Conservation (phyloP, 2,888 invertebrate genomes). For the Aleiodes alternator region DNA sequence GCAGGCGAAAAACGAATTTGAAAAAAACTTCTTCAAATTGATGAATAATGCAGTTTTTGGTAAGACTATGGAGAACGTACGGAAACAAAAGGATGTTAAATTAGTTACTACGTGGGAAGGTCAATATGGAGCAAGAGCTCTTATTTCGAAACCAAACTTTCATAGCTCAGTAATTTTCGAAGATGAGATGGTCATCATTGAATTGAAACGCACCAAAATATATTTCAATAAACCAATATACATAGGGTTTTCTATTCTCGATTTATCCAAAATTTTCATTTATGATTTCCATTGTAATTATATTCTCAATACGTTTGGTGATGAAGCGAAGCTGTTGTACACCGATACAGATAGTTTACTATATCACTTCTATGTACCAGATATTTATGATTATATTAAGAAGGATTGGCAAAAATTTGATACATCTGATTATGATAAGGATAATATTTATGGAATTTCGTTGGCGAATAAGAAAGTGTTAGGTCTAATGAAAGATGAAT, state of each 20-base stretch:
- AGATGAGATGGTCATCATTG: no score
- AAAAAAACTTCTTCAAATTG: no score
- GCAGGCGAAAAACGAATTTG: conserved; percentile 67
- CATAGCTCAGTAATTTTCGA: no score
- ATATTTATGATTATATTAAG: conserved; percentile 65
- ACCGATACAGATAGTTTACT: conserved; percentile 62
- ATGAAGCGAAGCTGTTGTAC: background rate
- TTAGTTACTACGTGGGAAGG: no score
- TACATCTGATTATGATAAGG: conserved; percentile 56
- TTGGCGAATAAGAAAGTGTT: conserved; percentile 61
- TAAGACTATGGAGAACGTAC: no score
- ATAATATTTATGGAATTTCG: conserved; percentile 59
- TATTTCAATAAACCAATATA: no score
- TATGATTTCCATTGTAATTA: background rate
- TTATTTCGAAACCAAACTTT: no score
- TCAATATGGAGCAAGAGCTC: no score
- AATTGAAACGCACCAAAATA: no score
- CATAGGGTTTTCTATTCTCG: no score
- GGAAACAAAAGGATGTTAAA: no score
- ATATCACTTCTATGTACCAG: conserved; percentile 63
- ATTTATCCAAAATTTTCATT: conserved; percentile 64
- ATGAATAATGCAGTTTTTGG: no score
- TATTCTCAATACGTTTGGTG: background rate
- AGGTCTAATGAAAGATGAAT: conserved; percentile 66
- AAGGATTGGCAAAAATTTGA: conserved; percentile 64